A percentile compares a stretch with the other conserved stretches of the same genome.
Conservation (phyloP, 2,797 vertebrate genomes). For the Carapus acus region DNA sequence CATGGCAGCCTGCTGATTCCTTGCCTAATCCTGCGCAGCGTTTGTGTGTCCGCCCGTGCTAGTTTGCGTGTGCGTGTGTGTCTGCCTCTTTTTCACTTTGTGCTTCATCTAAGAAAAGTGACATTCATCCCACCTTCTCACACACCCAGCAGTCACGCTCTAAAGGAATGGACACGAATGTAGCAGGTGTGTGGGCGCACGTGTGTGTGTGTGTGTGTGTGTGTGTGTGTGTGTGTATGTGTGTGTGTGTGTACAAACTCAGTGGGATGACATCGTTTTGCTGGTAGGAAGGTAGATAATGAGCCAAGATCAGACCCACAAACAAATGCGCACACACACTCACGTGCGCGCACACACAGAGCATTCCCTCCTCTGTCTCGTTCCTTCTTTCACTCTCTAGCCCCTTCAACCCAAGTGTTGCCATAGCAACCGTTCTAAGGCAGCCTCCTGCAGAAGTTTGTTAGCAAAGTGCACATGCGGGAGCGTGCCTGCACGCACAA, state of each 20-base stretch:
- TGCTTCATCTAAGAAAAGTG: slow-evolving; percentile 26
- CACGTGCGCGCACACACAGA: slow-evolving; percentile 22
- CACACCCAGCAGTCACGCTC: slow-evolving; percentile 33
- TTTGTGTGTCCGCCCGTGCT: slow-evolving; percentile 16
- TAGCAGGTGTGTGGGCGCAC: slow-evolving; percentile 13
- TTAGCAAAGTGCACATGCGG: too few relatives aligned
- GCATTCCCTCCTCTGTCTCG: slow-evolving; percentile 31
- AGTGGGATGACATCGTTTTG: slow-evolving; percentile 52
- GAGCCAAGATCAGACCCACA: slow-evolving; percentile 49
- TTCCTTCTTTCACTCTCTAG: slow-evolving; percentile 38
- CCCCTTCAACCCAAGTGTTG: slow-evolving; percentile 52
- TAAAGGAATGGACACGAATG: slow-evolving; percentile 32
- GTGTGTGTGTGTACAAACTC: slow-evolving; percentile 16
- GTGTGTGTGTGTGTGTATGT: neutral
- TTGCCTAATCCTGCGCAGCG: slow-evolving; percentile 48
- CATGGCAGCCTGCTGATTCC: slow-evolving; percentile 61
- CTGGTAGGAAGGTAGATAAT: slow-evolving; percentile 59
- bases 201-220: neutral
- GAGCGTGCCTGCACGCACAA: too few relatives aligned
- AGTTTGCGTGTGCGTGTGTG: slow-evolving; percentile 20
- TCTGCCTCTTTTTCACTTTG: slow-evolving; percentile 38
- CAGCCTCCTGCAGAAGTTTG: slow-evolving; percentile 61
- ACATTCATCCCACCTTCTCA: slow-evolving; percentile 19
- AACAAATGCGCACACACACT: slow-evolving; percentile 20
- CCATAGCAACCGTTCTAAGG: slow-evolving; percentile 63